A percentile compares a stretch with the other conserved stretches of the same genome.
Conservation (phyloP, 2,888 invertebrate species). For the Diaphora mendica region DNA sequence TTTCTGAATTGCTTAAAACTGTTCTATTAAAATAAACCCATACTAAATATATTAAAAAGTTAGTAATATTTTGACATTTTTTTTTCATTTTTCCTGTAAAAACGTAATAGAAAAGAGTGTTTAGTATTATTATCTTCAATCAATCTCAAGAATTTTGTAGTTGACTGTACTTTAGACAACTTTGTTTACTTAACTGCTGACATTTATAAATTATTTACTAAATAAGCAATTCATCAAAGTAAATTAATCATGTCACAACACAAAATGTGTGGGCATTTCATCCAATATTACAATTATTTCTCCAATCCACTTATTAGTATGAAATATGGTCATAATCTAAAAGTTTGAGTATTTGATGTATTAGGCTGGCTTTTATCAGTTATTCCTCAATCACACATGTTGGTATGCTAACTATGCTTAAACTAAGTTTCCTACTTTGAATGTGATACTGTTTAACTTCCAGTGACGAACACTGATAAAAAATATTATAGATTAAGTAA, state of each 20-base stretch:
- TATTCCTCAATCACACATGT: not conserved
- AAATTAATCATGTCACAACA: not conserved
- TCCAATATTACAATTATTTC: not conserved
- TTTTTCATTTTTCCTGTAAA: not conserved
- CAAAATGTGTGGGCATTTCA: not conserved
- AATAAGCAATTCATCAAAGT: not conserved
- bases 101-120: not conserved
- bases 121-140: not conserved
- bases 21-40: not conserved
- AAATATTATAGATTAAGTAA: slow-evolving; percentile 22
- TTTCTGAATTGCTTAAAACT: slow-evolving; percentile 36
- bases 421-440: not conserved
- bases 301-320: not conserved
- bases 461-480: slow-evolving; percentile 22
- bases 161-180: not conserved
- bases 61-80: not conserved
- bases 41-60: not conserved
- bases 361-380: not conserved
- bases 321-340: not conserved
- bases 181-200: not conserved
- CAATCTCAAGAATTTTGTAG: not conserved
- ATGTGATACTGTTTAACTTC: slow-evolving; percentile 16
- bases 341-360: not conserved
- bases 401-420: not conserved
- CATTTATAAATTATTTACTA: not conserved